These are phyloP conservation scores for Lipophrys pholis DNA, from an alignment of 2,113 vertebrate genomes.

Conservation along the genomic window DNA sequence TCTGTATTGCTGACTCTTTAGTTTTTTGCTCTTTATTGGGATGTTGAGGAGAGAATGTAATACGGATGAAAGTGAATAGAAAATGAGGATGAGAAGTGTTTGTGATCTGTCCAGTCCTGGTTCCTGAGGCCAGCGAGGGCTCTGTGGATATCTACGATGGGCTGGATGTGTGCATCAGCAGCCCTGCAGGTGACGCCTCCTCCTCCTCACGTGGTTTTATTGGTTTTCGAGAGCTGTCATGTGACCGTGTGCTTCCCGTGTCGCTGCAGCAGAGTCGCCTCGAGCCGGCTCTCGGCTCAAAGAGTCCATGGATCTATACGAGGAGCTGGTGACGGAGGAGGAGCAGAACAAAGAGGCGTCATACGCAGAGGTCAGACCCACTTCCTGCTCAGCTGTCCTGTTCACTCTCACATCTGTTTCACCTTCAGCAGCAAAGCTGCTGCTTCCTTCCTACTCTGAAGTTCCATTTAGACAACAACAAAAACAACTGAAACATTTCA, in stretches of 20 bases:
- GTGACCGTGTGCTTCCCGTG: background rate
- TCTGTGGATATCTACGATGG: slow-evolving; percentile 96
- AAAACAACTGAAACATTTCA: too few relatives aligned
- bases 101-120: slow-evolving; percentile 28
- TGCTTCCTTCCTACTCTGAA: too few relatives aligned
- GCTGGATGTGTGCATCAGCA: slow-evolving; percentile 77
- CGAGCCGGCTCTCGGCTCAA: slow-evolving; percentile 66
- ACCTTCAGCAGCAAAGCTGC: too few relatives aligned
- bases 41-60: too few relatives aligned
- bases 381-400: background rate
- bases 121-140: slow-evolving; percentile 82
- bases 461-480: too few relatives aligned
- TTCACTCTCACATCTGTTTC: background rate
- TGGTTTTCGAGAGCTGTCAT: too few relatives aligned
- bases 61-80: too few relatives aligned
- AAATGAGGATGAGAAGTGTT: too few relatives aligned
- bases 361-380: slow-evolving; percentile 87
- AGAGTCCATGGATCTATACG: slow-evolving; percentile 93
- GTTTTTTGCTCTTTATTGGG: too few relatives aligned
- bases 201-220: too few relatives aligned
- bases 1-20: too few relatives aligned
- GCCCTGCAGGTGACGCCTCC: slow-evolving; percentile 51
- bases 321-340: slow-evolving; percentile 94
- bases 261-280: slow-evolving; percentile 70
- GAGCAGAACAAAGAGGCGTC: slow-evolving; percentile 89